Percentiles rank a stretch among this genome's conserved stretches.
Evolutionary conservation across 2,113 vertebrate genomes (phyloP).

Genomic region (Myiozetetes cayanensis): DNA sequence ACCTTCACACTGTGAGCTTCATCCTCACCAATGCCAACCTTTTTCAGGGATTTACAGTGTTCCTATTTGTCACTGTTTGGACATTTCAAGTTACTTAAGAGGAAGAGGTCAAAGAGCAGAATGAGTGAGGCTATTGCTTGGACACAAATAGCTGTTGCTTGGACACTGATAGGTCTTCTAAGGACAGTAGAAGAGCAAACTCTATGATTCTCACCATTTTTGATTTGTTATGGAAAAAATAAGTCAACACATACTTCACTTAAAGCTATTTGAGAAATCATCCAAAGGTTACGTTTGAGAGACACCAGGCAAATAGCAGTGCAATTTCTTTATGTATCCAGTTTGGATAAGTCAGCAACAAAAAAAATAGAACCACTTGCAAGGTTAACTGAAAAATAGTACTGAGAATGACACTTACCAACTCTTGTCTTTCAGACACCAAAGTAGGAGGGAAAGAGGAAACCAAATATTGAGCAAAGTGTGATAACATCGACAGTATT

Average conservation of each 20-base stretch:
- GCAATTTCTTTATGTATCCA: not conserved
- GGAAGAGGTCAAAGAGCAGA: not conserved
- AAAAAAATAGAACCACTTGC: not conserved
- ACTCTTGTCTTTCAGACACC: not conserved
- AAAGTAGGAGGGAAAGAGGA: not conserved
- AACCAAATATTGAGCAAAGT: not conserved
- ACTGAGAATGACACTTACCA: not conserved
- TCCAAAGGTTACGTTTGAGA: not conserved
- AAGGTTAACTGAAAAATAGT: not conserved
- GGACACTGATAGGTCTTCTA: not conserved
- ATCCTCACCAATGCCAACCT: not conserved
- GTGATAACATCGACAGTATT: not conserved
- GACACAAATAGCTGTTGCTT: not conserved
- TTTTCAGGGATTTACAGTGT: not conserved
- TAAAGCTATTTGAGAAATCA: not conserved
- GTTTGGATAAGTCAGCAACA: not conserved
- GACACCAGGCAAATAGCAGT: not conserved
- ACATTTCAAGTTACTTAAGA: not conserved
- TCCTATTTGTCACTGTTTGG: not conserved
- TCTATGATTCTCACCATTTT: not conserved
- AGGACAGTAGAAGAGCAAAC: not conserved
- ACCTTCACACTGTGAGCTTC: not conserved
- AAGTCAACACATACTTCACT: not conserved
- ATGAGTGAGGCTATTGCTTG: not conserved
- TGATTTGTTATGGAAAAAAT: not conserved